Conservation (phyloP, 2,113 vertebrate species). For the Eolophus roseicapilla region DNA sequence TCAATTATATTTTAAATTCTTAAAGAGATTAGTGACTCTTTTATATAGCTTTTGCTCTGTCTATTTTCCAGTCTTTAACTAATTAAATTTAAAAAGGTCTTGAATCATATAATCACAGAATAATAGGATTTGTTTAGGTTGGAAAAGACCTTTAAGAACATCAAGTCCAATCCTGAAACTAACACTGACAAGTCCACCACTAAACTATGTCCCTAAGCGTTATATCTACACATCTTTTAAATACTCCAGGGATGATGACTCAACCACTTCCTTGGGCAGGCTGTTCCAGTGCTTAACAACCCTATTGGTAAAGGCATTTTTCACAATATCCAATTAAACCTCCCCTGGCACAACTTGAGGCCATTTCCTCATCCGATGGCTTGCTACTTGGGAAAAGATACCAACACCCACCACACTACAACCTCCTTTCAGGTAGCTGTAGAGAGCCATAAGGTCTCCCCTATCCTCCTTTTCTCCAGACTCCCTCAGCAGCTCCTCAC, state of each 20-base stretch:
- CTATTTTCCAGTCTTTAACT: not conserved
- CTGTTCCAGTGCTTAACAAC: not conserved
- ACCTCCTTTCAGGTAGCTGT: not conserved
- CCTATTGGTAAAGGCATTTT: not conserved
- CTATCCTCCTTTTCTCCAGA: not conserved
- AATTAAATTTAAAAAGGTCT: not conserved
- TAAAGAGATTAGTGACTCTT: not conserved
- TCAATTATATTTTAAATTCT: not conserved
- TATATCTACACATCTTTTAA: not conserved
- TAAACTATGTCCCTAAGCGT: not conserved
- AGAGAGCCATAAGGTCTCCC: not conserved
- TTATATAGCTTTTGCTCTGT: not conserved
- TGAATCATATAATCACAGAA: not conserved
- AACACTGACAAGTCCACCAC: not conserved
- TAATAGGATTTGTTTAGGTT: not conserved
- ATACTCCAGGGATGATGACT: not conserved
- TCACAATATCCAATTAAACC: not conserved
- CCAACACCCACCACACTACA: not conserved
- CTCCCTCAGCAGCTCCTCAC: not conserved
- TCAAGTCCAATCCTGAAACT: not conserved
- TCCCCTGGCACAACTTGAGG: not conserved
- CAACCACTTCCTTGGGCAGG: not conserved
- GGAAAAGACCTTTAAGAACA: not conserved
- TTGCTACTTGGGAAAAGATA: not conserved
- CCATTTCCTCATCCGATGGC: not conserved